Base-by-base conservation (phyloP, 1,140 invertebrate species). In the Probaryconus sp. region DNA sequence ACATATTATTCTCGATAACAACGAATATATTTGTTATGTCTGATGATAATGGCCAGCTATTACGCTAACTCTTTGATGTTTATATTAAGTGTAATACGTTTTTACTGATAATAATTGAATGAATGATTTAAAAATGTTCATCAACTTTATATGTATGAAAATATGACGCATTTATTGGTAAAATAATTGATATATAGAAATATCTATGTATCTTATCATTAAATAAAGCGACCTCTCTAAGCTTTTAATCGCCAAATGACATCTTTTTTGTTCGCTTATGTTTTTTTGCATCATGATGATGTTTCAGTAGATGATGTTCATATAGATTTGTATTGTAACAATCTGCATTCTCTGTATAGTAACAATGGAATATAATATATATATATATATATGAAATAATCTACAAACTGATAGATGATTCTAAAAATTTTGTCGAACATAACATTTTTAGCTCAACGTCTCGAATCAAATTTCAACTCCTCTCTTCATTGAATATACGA, bases 241-340 rank as follows among this genome's bases (percentile, higher is more conserved):
- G 51, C 48, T 47, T 61, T 47, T 63, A 71, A 71, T 64, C 51
- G 2, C 5, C 16, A 37, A 42, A 45, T 30, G 53, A 37, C 28
- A 69, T 69, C 65, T 69, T 61, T 69, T 51, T 68, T 50, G 13
- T 67, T 67, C 43, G 35, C 26, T 10, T 51, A 13, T n/a, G n/a
- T n/a, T n/a, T 68, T 51, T 58, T 60, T 45, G 51, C 37, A 30
- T 60, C 24, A 53, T 20, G 35, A 2, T 60, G 37, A 51, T 56
- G 42, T 51, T 43, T 38, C 17, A 58, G 28, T 42, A 43, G 58
- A 58, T 43, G 43, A 35, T 30, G 7, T n/a, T 65, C 18, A 1
- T 6, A 10, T 18, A 67, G 61, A 65, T 65, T 11, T 13, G 17
- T 55, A 65, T 65, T 50, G 6, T 10, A 2, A 24, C 17, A 40